Evolutionary conservation across 2,888 invertebrate species (phyloP), one percentile per base, ranked within the genome.

Genomic region (Agriopis marginaria): DNA sequence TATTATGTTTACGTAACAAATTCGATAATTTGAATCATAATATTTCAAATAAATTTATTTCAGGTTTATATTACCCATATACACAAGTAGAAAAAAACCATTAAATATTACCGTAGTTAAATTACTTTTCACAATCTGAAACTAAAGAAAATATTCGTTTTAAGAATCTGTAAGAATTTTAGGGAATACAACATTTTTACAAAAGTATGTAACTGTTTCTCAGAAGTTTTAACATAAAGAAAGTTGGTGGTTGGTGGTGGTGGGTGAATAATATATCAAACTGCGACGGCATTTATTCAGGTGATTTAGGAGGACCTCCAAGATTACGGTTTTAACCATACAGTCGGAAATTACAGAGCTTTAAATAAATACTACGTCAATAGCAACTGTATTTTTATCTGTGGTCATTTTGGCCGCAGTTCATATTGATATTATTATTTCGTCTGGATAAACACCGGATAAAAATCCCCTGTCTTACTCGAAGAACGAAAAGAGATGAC

Each of bases 361-460:
- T 80, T 80, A 84, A 83, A 83, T 84, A 84, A 82, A 82, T 70
- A 78, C 75, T 78, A 84, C 86, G 85, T 85, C 85, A 85, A 55
- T 61, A 56, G 61, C 61, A 75, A 73, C 63, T 72, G 71, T 65
- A 63, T 49, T 70, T 70, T 73, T 60, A 75, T 72, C 74, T 69
- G 65, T 70, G 63, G 39, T 12, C 53, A 47, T 53, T 66, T 68
- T 73, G 75, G 75, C 72, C 56, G 66, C 39, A 71, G 69, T 71
- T 73, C 68, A 70, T 74, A 68, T 64, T 63, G 59, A 59, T 70
- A 67, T 66, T 66, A 68, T 63, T 68, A 70, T 70, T 62, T 55
- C 51, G 67, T 67, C 71, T 74, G 47, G 64, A 65, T 70, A 75
- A 72, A 75, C 63, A 63, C 72, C 70, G 71, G 73, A 72, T 42